Conservation (phyloP, 1,140 invertebrate genomes). For the Sesamia nonagrioides region DNA sequence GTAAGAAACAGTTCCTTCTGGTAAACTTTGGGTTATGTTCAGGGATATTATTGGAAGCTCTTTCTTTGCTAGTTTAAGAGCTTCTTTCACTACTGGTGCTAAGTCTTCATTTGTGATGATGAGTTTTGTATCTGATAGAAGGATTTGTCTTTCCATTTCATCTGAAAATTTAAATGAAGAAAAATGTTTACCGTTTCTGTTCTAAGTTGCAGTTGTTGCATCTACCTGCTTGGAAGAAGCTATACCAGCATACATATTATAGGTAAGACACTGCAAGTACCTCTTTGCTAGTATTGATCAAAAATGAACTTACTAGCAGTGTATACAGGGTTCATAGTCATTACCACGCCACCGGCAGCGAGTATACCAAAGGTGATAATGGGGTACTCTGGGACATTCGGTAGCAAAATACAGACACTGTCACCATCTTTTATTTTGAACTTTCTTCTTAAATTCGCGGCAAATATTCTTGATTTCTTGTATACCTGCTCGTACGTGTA, state of each 20-base stretch:
- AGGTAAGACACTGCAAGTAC: no score
- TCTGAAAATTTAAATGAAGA: constrained; percentile 87
- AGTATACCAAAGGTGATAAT: constrained; percentile 90
- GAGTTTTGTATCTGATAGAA: constrained; percentile 89
- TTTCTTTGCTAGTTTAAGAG: constrained; percentile 78
- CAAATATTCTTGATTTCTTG: constrained; percentile 89
- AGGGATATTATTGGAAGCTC: constrained; percentile 88
- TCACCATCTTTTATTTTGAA: constrained; percentile 91
- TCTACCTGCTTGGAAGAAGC: no score
- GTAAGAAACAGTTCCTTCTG: constrained; percentile 88
- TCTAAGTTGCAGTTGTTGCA: no score
- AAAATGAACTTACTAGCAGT: constrained; percentile 91
- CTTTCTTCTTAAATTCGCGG: constrained; percentile 89
- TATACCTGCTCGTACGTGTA: constrained; percentile 92
- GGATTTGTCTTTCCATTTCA: constrained; percentile 92
- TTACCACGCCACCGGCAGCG: constrained; percentile 91
- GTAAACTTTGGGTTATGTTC: constrained; percentile 75
- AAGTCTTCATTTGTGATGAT: constrained; percentile 89
- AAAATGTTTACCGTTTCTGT: background rate
- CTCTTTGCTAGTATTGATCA: background rate
- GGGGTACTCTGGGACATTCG: constrained; percentile 93
- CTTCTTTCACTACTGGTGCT: constrained; percentile 83
- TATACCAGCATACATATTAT: no score
- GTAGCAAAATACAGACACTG: constrained; percentile 90
- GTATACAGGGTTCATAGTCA: constrained; percentile 94